Conservation (phyloP, 2,113 vertebrate species). For the Python bivittatus region DNA sequence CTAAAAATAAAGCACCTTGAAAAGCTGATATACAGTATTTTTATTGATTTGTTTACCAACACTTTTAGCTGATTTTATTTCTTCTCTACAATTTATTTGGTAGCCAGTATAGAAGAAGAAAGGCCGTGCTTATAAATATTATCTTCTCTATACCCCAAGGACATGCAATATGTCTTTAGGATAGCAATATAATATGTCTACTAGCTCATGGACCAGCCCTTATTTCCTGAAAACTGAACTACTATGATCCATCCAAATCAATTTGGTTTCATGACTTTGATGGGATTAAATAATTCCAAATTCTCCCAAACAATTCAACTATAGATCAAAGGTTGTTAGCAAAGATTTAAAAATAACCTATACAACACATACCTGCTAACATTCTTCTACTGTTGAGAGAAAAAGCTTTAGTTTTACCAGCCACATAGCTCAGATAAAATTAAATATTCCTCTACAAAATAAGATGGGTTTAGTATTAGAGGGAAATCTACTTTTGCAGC, state of each 20-base stretch:
- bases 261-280: background rate
- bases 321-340: background rate
- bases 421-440: conserved; percentile 42
- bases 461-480: conserved; percentile 40
- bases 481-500: conserved; percentile 56
- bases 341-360: background rate
- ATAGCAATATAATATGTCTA: conserved; percentile 14
- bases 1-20: background rate
- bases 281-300: conserved; percentile 13
- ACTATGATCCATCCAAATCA: background rate
- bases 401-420: conserved; percentile 57
- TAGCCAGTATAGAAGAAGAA: background rate
- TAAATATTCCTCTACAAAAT: conserved; percentile 55
- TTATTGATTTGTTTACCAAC: conserved; percentile 7
- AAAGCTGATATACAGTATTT: background rate
- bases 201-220: background rate
- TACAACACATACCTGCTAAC: conserved; percentile 26
- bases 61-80: background rate
- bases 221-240: background rate
- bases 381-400: conserved; percentile 43
- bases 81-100: background rate
- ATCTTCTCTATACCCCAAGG: background rate
- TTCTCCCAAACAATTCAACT: background rate
- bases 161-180: conserved; percentile 3
- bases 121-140: background rate